Evolutionary conservation across 2,113 vertebrate species (phyloP), one percentile per base, ranked within the genome.

Genomic region (Nothocercus julius): DNA sequence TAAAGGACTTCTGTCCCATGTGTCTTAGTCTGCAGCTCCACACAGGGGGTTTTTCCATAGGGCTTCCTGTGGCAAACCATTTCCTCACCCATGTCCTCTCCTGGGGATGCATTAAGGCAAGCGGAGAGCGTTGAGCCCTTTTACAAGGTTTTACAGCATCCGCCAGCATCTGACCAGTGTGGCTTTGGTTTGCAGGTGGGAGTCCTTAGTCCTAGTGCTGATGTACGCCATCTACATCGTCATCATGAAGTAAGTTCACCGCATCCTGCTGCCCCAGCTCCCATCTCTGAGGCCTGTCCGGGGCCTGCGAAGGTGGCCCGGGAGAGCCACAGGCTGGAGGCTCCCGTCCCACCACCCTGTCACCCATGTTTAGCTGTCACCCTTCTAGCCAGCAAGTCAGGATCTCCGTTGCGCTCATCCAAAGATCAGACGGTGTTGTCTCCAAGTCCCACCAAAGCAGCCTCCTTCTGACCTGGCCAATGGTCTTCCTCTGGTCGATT

Each of bases 211-310:
- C 25, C 96, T 99, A 44, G 98, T 99, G 75, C 91, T 99, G 95
- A 99, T 99, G 99, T 99, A 99, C 28, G 62, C 98, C 54, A 97
- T 99, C 97, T 99, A 99, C 98, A 99, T 99, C 94, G 21, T 99
- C 88, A 99, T 99, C 93, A 99, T 99, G 99, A 99, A 99, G 99
- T 99, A 98, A 99, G 99, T 98, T 91, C 82, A 66, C 75, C 7
- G 21, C 2, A 20, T 44, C 59, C 36, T 69, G 42, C 9, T 44
- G 56, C 62, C 58, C 28, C 63, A 4, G 49, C 40, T 81, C 7
- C 30, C 22, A 42, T 40, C 51, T 86, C 18, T 40, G 6, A 54
- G 20, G 32, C 38, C 53, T 66, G 32, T 36, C 40, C 32, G 40
- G 59, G 61, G 51, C 11, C 56, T 49, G 66, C n/a, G 32, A 21